A percentile compares a stretch with the other conserved stretches of the same genome.
These are phyloP conservation scores for Cephalotes varians DNA, from an alignment of 2,888 invertebrate species.

Conservation along the genomic window DNA sequence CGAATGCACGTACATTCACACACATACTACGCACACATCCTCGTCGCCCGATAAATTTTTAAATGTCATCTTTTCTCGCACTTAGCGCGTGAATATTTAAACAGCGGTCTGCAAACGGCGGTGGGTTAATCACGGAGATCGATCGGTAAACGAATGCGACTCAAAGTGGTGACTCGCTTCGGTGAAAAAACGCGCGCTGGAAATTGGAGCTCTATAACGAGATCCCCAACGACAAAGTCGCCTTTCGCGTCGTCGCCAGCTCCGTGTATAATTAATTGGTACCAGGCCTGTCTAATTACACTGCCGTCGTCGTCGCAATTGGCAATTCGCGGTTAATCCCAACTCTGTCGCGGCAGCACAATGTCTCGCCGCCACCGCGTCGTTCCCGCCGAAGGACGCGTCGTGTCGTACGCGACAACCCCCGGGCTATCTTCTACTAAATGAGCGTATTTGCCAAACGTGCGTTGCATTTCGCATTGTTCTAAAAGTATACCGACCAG, in stretches of 20 bases:
- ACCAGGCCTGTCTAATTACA: constrained; percentile 44
- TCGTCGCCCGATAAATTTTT: constrained; percentile 18
- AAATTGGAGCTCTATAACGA: constrained; percentile 37
- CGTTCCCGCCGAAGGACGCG: not conserved
- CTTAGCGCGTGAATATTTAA: constrained; percentile 42
- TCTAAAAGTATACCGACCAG: constrained; percentile 8
- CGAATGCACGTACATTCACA: not conserved
- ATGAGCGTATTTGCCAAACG: constrained; percentile 29
- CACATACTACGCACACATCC: not conserved
- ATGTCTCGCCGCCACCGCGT: not conserved
- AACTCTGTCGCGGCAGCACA: constrained; percentile 12
- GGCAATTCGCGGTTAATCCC: constrained; percentile 40
- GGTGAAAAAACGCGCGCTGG: constrained; percentile 1
- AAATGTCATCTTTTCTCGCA: constrained; percentile 45
- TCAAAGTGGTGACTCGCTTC: constrained; percentile 24
- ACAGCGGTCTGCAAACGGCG: constrained; percentile 16
- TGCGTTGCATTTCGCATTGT: constrained; percentile 16
- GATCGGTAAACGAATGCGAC: constrained; percentile 38
- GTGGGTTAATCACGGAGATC: constrained; percentile 36
- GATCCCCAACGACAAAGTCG: constrained; percentile 36
- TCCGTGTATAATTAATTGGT: constrained; percentile 46
- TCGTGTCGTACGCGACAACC: not conserved
- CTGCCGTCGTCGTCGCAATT: constrained; percentile 32
- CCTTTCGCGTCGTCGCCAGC: constrained; percentile 21
- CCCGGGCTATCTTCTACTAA: constrained; percentile 30